Base-by-base conservation (phyloP, 2,113 vertebrate species). In the Setophaga petechia region DNA sequence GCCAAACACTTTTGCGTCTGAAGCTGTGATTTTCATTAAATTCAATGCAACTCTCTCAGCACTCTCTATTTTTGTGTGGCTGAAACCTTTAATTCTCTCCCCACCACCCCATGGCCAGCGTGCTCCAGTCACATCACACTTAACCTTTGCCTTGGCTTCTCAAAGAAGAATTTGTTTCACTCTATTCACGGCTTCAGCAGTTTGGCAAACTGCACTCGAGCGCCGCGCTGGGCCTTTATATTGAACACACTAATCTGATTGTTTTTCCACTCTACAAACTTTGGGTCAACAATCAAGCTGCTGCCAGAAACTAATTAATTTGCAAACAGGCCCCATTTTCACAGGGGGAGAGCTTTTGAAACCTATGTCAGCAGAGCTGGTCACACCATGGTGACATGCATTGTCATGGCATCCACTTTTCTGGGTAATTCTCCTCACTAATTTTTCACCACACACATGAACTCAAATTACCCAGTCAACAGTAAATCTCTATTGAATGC, bases 251-350 rank as follows among this genome's bases (percentile, higher is more conserved):
- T 98, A 98, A 98, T 98, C 98, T 96, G 97, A 98, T 98, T 98
- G 98, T 98, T 98, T 98, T 98, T 98, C 97, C 97, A 98, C 97
- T 98, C 97, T 98, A 97, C 96, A 97, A 98, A 97, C 98, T 98
- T 97, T 97, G 96, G 98, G 98, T 98, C 98, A 98, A 98, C 98
- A 98, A 98, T 98, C 98, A 98, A 97, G 97, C 97, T 97, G 97
- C 96, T 89, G 97, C 98, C 98, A 98, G 97, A 98, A 98, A 98
- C 98, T 98, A 98, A 98, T 98, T 98, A 98, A 98, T 98, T 98
- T 98, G 98, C 98, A 98, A 98, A 98, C 97, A 97, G 98, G 93
- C 90, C 97, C 96, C 96, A 97, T 98, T 98, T 98, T 98, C 98
- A 98, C 98, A 98, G 97, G 93, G 97, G 98, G 97, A 97, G 97